Conservation (phyloP, 2,113 vertebrate species). For the Circaetus gallicus region DNA sequence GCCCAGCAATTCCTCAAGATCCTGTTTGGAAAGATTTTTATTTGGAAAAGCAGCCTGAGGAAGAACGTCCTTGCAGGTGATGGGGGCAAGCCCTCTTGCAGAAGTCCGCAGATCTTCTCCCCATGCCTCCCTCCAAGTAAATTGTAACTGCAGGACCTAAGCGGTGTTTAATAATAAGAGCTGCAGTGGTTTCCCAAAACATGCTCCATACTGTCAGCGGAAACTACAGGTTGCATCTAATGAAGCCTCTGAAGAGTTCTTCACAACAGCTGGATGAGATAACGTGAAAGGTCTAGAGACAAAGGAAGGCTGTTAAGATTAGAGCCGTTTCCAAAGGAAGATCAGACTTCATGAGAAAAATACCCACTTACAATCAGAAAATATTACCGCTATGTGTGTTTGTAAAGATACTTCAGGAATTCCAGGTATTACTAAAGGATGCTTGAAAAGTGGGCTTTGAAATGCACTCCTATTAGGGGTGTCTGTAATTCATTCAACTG, state of each 20-base stretch:
- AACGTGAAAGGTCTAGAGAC: background rate
- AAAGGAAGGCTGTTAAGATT: background rate
- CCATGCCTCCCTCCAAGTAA: background rate
- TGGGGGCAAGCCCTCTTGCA: background rate
- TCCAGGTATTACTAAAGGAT: background rate
- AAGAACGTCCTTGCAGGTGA: background rate
- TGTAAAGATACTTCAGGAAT: conserved; percentile 20
- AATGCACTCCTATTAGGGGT: background rate
- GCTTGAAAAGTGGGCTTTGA: background rate
- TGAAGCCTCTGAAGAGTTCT: background rate
- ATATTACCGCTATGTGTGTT: background rate
- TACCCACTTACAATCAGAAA: background rate
- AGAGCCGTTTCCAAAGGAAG: background rate
- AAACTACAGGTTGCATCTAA: background rate
- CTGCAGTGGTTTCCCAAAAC: background rate
- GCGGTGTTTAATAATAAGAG: background rate
- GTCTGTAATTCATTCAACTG: background rate
- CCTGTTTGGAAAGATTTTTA: background rate
- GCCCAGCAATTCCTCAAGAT: background rate
- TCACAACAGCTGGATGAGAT: background rate
- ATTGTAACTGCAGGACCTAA: background rate
- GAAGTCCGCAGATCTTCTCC: background rate
- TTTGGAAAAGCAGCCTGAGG: background rate
- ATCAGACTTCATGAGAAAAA: background rate
- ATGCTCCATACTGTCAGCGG: background rate